Percentiles rank a stretch among this genome's conserved stretches.
phyloP scores from a whole-genome alignment of 2,888 invertebrate genomes.

The Platycnemis pennipes region DNA sequence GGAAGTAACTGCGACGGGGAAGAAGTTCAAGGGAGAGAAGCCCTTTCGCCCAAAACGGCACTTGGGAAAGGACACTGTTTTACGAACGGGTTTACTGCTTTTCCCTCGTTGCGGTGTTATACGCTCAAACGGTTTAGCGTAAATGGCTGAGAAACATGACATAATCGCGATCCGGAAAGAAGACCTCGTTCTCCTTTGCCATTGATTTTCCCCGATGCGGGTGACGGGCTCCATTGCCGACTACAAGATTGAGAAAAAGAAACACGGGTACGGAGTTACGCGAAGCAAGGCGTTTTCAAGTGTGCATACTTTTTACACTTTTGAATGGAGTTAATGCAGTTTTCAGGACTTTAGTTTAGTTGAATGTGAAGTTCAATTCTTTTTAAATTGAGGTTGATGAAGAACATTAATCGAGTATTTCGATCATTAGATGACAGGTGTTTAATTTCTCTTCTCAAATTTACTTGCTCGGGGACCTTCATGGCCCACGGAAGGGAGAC shows the following conservation, averaged over 20 bases:
- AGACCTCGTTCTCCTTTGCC: neutral
- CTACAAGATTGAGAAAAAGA: neutral
- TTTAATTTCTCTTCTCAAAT: too few species aligned
- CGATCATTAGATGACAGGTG: too few species aligned
- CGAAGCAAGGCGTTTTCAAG: too few species aligned
- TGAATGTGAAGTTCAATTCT: too few species aligned
- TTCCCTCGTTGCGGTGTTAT: neutral
- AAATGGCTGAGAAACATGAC: neutral
- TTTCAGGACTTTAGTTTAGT: too few species aligned
- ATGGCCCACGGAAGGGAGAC: too few species aligned
- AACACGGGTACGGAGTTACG: too few species aligned
- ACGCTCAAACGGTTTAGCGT: neutral
- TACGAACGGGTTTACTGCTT: constrained; percentile 8
- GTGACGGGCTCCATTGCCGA: neutral
- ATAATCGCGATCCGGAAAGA: neutral
- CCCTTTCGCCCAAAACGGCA: neutral
- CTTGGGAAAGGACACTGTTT: neutral
- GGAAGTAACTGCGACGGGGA: neutral
- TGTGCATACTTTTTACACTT: too few species aligned
- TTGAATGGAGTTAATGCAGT: too few species aligned
- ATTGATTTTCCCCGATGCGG: neutral
- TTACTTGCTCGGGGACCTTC: too few species aligned
- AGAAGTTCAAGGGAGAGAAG: neutral
- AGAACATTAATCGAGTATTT: too few species aligned
- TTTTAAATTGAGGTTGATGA: too few species aligned